These are phyloP conservation scores for Dicentrarchus labrax DNA, from an alignment of 2,113 vertebrate species.

Conservation along the genomic window DNA sequence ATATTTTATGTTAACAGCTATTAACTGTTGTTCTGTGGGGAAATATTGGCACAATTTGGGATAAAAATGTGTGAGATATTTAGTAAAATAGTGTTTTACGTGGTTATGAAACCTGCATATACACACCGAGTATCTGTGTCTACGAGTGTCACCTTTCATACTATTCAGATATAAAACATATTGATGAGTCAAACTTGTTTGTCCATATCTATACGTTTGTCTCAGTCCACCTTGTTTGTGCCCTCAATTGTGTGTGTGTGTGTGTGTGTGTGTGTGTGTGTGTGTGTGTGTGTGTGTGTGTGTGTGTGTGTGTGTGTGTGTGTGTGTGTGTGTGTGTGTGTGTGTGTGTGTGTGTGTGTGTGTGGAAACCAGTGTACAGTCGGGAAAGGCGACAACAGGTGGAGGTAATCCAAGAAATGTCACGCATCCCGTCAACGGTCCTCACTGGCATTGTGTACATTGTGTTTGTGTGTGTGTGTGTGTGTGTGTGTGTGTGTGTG, in stretches of 20 bases:
- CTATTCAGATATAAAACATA: background rate
- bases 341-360: too few relatives aligned
- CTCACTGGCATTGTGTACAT: slow-evolving; percentile 61
- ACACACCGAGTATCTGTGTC: too few relatives aligned
- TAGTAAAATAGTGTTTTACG: too few relatives aligned
- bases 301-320: background rate
- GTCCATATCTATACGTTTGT: too few relatives aligned
- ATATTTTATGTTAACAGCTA: too few relatives aligned
- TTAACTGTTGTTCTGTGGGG: too few relatives aligned
- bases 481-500: too few relatives aligned
- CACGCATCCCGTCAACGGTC: background rate
- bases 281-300: background rate
- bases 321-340: background rate
- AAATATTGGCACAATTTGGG: too few relatives aligned
- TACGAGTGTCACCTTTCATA: too few relatives aligned
- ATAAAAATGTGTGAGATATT: too few relatives aligned
- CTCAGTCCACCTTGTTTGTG: background rate
- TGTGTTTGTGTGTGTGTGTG: slow-evolving; percentile 35
- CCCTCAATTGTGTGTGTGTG: background rate
- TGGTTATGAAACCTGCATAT: too few relatives aligned
- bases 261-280: background rate
- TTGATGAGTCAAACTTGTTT: background rate
- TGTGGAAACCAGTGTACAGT: background rate
- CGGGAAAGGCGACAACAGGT: slow-evolving; percentile 74
- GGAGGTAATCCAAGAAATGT: slow-evolving; percentile 77